Evolutionary conservation across 2,113 vertebrate genomes (phyloP).

Genomic region (Agelaius phoeniceus): DNA sequence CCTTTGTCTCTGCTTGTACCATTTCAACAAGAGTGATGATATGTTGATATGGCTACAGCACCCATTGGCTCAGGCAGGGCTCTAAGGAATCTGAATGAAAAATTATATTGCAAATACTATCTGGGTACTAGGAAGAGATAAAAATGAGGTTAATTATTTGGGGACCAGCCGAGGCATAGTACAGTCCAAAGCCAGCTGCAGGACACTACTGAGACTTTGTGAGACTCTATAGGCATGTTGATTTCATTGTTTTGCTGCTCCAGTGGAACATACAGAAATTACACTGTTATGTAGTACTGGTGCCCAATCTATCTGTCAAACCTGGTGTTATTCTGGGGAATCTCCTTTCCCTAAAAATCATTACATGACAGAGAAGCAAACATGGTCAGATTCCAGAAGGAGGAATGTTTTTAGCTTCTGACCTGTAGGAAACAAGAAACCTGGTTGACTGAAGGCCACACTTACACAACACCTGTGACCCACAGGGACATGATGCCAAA

Average conservation of each 20-base stretch:
- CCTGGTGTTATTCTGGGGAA: not conserved
- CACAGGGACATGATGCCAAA: not conserved
- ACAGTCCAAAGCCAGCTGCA: slow-evolving; percentile 2
- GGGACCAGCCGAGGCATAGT: not conserved
- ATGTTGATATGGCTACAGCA: not conserved
- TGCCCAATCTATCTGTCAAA: not conserved
- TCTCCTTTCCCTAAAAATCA: slow-evolving; percentile 18
- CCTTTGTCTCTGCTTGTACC: fast-evolving
- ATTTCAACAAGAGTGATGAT: fast-evolving
- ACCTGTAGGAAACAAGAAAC: not conserved
- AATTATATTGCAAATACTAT: not conserved
- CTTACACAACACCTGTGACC: not conserved
- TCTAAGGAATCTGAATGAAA: not conserved
- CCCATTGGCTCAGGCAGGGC: not conserved
- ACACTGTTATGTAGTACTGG: not conserved
- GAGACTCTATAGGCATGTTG: slow-evolving; percentile 1
- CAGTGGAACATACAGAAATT: slow-evolving; percentile 25
- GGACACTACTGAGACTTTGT: not conserved
- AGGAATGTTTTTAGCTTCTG: not conserved
- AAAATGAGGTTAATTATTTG: not conserved
- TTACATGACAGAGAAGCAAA: not conserved
- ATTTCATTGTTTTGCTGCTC: slow-evolving; percentile 29
- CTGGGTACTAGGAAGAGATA: not conserved
- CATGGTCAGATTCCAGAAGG: not conserved
- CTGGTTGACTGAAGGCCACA: not conserved